phyloP scores from a whole-genome alignment of 1,140 invertebrate species.

The Drosophila seguyi region DNA sequence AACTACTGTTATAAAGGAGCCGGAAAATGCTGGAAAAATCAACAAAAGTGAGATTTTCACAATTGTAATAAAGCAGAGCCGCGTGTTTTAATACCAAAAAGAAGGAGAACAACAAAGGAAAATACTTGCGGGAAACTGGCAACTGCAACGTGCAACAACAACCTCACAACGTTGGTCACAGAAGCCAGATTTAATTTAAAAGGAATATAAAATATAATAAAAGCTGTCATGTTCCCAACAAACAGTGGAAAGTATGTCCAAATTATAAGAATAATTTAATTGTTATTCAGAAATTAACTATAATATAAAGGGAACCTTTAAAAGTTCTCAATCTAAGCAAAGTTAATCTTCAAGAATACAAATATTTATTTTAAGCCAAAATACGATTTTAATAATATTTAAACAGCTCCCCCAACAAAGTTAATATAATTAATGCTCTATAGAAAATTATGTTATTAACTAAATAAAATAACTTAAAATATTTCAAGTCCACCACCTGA shows the following conservation, averaged over 20 bases:
- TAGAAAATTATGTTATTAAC: too few relatives aligned
- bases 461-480: too few relatives aligned
- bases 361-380: too few relatives aligned
- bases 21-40: constrained; percentile 14
- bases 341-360: too few relatives aligned
- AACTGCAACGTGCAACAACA: neutral
- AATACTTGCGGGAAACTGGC: constrained; percentile 12
- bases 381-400: too few relatives aligned
- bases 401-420: too few relatives aligned
- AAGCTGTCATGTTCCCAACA: neutral
- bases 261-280: neutral
- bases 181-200: neutral
- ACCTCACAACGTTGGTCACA: neutral
- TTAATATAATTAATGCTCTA: too few relatives aligned
- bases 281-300: too few relatives aligned
- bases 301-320: too few relatives aligned
- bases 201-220: too few relatives aligned
- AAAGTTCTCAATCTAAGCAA: too few relatives aligned
- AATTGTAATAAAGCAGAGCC: constrained; percentile 14
- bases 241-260: neutral
- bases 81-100: constrained; percentile 7
- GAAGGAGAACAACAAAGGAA: neutral
- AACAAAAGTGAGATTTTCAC: constrained; percentile 8
- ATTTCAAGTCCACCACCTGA: too few relatives aligned
- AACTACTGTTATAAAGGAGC: neutral